Percentiles rank a stretch among this genome's conserved stretches.
Conservation (phyloP, 2,797 vertebrate genomes). For the Chloroceryle inda region DNA sequence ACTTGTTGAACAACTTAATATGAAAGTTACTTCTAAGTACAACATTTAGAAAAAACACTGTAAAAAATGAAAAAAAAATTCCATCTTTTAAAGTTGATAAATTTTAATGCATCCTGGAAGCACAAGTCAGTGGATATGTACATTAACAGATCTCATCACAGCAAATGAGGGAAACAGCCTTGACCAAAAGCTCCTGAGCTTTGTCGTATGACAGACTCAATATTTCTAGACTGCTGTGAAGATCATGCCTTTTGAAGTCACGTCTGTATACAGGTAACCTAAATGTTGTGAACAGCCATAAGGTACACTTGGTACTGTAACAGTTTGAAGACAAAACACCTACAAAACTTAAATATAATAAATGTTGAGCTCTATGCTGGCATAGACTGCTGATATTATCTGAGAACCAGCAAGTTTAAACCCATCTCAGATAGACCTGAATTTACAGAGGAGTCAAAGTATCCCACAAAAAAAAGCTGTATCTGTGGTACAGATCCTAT, state of each 20-base stretch:
- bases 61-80: background rate
- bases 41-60: background rate
- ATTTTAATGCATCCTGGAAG: background rate
- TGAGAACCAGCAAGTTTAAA: background rate
- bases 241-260: background rate
- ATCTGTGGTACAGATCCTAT: background rate
- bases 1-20: background rate
- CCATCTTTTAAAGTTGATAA: background rate
- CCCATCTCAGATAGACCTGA: background rate
- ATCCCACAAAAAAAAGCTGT: background rate
- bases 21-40: background rate
- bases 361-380: background rate
- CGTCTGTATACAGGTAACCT: background rate
- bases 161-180: background rate
- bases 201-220: background rate
- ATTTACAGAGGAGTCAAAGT: background rate
- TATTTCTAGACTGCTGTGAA: background rate
- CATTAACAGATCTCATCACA: background rate
- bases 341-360: background rate
- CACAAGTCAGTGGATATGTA: background rate
- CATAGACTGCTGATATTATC: background rate
- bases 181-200: background rate
- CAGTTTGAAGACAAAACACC: background rate
- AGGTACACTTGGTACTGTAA: rapidly evolving
- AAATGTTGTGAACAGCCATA: background rate